Percentiles rank a stretch among this genome's conserved stretches.
Evolutionary conservation across 2,113 vertebrate species (phyloP).

Genomic region (Podarcis cretensis): DNA sequence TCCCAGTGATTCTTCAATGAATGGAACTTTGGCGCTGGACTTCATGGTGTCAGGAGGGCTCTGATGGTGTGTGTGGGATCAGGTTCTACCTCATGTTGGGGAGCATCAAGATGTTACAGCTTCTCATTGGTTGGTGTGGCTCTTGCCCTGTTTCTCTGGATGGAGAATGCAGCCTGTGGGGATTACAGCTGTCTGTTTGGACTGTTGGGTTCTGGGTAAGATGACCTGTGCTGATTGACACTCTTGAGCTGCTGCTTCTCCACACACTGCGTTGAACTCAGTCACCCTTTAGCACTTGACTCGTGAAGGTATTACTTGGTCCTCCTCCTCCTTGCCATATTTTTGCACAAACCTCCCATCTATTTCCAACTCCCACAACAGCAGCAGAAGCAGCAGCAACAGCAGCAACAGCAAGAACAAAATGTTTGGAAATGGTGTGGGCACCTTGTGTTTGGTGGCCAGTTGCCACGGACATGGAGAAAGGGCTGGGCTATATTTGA

Average conservation of each 20-base stretch:
- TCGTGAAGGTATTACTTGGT: not conserved
- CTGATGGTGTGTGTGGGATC: not conserved
- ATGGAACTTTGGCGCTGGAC: not conserved
- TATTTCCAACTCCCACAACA: too few species aligned
- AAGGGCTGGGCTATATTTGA: not conserved
- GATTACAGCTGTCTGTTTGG: constrained; percentile 33
- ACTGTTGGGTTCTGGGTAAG: not conserved
- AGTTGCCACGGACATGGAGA: not conserved
- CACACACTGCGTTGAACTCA: not conserved
- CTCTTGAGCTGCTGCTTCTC: not conserved
- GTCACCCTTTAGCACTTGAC: too few species aligned
- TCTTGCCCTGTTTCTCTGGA: not conserved
- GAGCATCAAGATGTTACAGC: not conserved
- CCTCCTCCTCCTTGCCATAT: not conserved
- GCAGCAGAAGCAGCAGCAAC: not conserved
- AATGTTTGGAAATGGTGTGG: not conserved
- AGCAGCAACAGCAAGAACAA: not conserved
- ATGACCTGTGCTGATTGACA: not conserved
- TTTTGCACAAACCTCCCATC: not conserved
- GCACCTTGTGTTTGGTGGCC: not conserved
- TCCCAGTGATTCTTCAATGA: not conserved
- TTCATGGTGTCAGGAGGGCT: not conserved
- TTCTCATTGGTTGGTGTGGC: not conserved
- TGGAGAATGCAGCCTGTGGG: constrained; percentile 40
- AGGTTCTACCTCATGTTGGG: constrained; percentile 16